Base-by-base conservation (phyloP, 2,797 vertebrate species). In the Chanos chanos region DNA sequence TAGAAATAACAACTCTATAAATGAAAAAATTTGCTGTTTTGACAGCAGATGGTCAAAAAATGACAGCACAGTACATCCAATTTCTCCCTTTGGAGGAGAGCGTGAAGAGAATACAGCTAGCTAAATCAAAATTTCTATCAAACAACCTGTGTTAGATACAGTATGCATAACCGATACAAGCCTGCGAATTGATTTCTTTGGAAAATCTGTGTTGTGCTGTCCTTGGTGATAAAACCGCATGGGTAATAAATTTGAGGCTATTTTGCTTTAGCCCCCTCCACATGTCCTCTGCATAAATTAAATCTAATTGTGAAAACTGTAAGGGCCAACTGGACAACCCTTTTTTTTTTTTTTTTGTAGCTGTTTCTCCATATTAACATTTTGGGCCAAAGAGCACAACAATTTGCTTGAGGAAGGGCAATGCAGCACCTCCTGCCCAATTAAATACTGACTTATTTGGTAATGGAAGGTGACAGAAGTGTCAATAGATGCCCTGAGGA, bases 61-160 rank as follows among this genome's bases (percentile, higher is more conserved):
- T n/a, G 59, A 50, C 50, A 70, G 58, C 41, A 53, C 18, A 50
- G 60, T 27, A 16, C 48, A 44, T 36, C 37, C 57, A 56, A 45
- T 45, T 43, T 36, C 33, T 54, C 13, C 30, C 25, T 48, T 33
- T 55, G 37, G 43, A 50, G 66, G 37, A 31, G 24, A 53, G 44
- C 13, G 22, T 13, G 47, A 19, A 22, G 5, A 40, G 60, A 44
- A 28, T 66, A 54, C 49, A 44, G 40, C 48, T 40, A 55, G 39
- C 21, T 41, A 44, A 44, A 12, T 21, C 41, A 44, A 44, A 12
- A 44, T 44, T 25, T 44, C 9, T 21, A 25, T 44, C 39, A 15
- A 36, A 22, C 9, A 12, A 58, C 15, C 18, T 28, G 25, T 7
- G 15, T 41, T 30, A 30, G 51, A 54, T 37, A 54, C 21, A 22